These are phyloP conservation scores for Drosophila subobscura DNA, from an alignment of 1,140 invertebrate species.

Conservation along the genomic window DNA sequence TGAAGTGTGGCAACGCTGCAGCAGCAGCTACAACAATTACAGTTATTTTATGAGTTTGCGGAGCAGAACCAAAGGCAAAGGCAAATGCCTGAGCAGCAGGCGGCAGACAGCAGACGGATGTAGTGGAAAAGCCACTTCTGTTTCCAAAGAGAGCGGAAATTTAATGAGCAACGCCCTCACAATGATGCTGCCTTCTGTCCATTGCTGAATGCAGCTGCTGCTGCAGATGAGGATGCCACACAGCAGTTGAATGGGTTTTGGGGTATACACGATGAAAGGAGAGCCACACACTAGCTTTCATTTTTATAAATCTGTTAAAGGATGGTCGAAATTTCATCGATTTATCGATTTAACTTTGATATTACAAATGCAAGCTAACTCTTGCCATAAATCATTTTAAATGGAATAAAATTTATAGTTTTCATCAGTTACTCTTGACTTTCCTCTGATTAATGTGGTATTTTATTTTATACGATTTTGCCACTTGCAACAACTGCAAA, in stretches of 20 bases:
- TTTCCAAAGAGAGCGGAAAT: constrained; percentile 80
- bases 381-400: too few species aligned
- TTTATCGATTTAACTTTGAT: too few species aligned
- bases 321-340: too few species aligned
- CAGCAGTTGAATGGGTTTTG: background rate
- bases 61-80: constrained; percentile 62
- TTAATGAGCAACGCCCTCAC: constrained; percentile 69
- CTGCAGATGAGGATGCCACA: constrained; percentile 11
- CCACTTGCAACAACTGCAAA: constrained; percentile 26
- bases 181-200: background rate
- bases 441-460: too few species aligned
- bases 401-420: too few species aligned
- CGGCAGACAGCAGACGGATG: constrained; percentile 3
- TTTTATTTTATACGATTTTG: too few species aligned
- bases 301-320: too few species aligned
- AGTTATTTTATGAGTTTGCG: constrained; percentile 81
- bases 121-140: constrained; percentile 56
- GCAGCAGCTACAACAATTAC: constrained; percentile 72
- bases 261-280: too few species aligned
- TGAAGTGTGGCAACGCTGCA: constrained; percentile 65
- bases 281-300: too few species aligned
- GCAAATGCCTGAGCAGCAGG: constrained; percentile 4
- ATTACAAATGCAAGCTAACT: too few species aligned
- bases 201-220: background rate
- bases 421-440: too few species aligned